Conservation (phyloP, 2,113 vertebrate species). For the Chauna torquata region DNA sequence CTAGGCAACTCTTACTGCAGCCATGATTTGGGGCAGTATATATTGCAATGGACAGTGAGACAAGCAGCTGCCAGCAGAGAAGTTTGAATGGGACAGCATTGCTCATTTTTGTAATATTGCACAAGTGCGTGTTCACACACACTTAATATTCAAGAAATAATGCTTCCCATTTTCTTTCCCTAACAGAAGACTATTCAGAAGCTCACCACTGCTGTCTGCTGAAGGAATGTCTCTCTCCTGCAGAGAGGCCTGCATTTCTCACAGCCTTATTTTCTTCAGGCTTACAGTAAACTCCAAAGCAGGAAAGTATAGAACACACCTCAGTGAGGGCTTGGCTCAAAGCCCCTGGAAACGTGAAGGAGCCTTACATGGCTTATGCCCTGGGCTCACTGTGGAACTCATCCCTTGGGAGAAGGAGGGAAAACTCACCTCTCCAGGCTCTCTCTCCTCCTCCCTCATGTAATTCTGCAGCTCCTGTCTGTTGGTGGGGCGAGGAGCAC, state of each 20-base stretch:
- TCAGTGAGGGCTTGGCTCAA: not conserved
- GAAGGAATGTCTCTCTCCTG: not conserved
- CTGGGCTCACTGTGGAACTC: not conserved
- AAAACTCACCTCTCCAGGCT: too few relatives aligned
- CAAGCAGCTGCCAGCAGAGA: not conserved
- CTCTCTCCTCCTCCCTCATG: not conserved
- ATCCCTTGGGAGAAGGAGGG: too few relatives aligned
- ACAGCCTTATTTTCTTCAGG: not conserved
- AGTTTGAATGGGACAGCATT: not conserved
- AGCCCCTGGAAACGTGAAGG: not conserved
- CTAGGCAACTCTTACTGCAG: not conserved
- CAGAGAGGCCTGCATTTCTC: not conserved
- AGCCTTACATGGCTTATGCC: not conserved
- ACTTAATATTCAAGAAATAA: not conserved
- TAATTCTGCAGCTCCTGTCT: not conserved
- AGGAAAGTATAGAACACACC: not conserved
- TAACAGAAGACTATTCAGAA: not conserved
- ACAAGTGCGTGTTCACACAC: not conserved
- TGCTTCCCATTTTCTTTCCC: not conserved
- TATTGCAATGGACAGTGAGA: too few relatives aligned
- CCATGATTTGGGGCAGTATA: too few relatives aligned
- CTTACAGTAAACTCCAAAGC: not conserved
- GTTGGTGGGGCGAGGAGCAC: not conserved
- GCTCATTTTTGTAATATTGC: not conserved
- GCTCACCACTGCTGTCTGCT: not conserved